Conservation (phyloP, 2,113 vertebrate species). For the Campylomormyrus tamandua region DNA sequence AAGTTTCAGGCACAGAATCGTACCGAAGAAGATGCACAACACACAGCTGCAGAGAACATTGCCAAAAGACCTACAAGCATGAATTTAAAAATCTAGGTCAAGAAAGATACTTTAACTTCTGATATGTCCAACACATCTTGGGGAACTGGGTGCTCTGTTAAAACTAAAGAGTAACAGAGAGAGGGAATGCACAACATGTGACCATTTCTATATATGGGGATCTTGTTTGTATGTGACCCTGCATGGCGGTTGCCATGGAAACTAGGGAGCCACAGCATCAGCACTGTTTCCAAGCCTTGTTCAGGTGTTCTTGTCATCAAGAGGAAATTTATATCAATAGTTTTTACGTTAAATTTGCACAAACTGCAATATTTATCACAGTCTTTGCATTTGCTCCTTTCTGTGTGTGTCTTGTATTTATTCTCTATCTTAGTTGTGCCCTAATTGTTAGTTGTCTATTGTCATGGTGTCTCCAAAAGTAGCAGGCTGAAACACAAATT, state of each 20-base stretch:
- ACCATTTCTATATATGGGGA: slow-evolving; percentile 33
- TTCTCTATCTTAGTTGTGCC: background rate
- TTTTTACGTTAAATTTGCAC: background rate
- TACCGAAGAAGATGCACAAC: background rate
- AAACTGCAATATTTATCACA: background rate
- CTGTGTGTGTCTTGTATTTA: background rate
- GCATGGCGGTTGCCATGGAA: slow-evolving; percentile 46
- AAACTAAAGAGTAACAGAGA: background rate
- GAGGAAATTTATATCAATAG: background rate
- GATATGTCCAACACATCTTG: background rate
- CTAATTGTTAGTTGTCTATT: background rate
- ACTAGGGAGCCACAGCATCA: slow-evolving; percentile 38
- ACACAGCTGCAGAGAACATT: background rate
- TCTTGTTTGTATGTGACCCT: slow-evolving; percentile 32
- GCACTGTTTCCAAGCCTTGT: background rate
- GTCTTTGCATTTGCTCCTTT: background rate
- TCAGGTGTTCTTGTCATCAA: slow-evolving; percentile 4
- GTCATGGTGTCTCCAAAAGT: background rate
- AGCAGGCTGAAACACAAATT: background rate
- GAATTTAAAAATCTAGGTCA: background rate
- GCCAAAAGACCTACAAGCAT: background rate
- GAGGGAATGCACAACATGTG: slow-evolving; percentile 17
- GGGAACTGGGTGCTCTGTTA: background rate
- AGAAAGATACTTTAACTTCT: background rate
- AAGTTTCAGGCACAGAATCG: background rate